A percentile compares a stretch with the other conserved stretches of the same genome.
Conservation (phyloP, 2,113 vertebrate genomes). For the Paedocypris sp. region DNA sequence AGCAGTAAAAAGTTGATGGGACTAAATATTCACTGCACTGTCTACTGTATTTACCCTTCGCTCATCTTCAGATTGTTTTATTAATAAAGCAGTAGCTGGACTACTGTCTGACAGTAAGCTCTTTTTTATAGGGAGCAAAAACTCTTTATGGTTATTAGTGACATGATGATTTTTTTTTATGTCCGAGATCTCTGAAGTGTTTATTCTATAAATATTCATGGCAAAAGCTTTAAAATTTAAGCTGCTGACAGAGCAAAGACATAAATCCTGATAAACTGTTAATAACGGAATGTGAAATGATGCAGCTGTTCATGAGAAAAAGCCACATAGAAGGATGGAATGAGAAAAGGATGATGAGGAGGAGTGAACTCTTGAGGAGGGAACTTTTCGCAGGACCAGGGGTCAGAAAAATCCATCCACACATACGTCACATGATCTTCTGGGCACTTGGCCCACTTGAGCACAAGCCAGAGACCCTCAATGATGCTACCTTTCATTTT, state of each 20-base stretch:
- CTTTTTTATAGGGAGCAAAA: background rate
- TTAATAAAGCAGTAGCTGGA: background rate
- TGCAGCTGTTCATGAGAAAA: background rate
- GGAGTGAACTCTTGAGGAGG: conserved; percentile 5
- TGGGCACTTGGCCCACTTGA: conserved; percentile 32
- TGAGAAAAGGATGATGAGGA: conserved; percentile 14
- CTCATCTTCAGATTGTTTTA: too few relatives aligned
- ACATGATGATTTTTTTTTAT: background rate
- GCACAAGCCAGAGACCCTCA: background rate
- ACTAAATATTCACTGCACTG: background rate
- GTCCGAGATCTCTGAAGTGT: background rate
- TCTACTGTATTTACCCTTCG: too few relatives aligned
- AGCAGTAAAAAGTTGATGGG: background rate
- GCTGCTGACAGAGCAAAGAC: background rate
- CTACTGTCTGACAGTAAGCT: background rate
- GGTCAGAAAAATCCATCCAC: conserved; percentile 30
- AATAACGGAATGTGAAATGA: background rate
- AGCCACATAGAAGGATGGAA: background rate
- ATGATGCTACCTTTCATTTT: conserved; percentile 5
- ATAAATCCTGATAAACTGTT: background rate
- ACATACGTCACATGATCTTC: conserved; percentile 39
- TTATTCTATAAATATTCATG: background rate
- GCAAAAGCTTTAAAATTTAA: background rate
- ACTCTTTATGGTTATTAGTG: background rate
- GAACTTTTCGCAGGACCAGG: conserved; percentile 29